Evolutionary conservation across 2,888 invertebrate genomes (phyloP).

Genomic region (Habrosyne pyritoides): DNA sequence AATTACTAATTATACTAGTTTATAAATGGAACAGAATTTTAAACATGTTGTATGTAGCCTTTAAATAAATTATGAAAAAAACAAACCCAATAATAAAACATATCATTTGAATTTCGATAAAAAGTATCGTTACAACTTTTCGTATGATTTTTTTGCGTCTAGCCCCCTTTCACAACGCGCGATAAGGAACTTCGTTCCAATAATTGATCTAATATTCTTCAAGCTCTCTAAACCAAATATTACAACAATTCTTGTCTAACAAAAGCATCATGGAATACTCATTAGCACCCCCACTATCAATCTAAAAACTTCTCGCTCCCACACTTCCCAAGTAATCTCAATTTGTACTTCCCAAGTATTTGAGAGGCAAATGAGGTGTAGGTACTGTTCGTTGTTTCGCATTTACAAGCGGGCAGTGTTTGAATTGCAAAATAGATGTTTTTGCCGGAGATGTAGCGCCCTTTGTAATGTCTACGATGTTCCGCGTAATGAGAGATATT

Average conservation of each 20-base stretch:
- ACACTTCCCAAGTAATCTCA: constrained; percentile 1
- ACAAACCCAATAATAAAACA: too few relatives aligned
- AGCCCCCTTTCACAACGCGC: too few relatives aligned
- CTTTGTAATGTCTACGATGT: not conserved
- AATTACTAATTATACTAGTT: too few relatives aligned
- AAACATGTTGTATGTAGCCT: too few relatives aligned
- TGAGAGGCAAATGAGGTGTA: constrained; percentile 39
- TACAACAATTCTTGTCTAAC: not conserved
- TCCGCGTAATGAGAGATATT: constrained; percentile 3
- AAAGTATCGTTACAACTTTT: too few relatives aligned
- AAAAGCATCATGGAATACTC: not conserved
- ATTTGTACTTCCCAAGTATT: constrained; percentile 22
- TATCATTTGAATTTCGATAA: too few relatives aligned
- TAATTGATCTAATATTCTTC: too few relatives aligned
- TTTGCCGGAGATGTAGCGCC: constrained; percentile 13
- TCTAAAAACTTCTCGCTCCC: constrained; percentile 4
- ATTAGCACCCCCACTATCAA: not conserved
- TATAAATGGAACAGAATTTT: too few relatives aligned
- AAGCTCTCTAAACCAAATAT: not conserved
- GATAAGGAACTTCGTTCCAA: too few relatives aligned
- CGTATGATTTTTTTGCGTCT: too few relatives aligned
- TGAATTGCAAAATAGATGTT: constrained; percentile 39
- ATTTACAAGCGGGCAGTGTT: constrained; percentile 13
- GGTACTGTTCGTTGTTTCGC: not conserved
- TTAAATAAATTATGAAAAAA: too few relatives aligned